A percentile compares a stretch with the other conserved stretches of the same genome.
These are phyloP conservation scores for Podarcis muralis DNA, from an alignment of 2,113 vertebrate species.

Conservation along the genomic window DNA sequence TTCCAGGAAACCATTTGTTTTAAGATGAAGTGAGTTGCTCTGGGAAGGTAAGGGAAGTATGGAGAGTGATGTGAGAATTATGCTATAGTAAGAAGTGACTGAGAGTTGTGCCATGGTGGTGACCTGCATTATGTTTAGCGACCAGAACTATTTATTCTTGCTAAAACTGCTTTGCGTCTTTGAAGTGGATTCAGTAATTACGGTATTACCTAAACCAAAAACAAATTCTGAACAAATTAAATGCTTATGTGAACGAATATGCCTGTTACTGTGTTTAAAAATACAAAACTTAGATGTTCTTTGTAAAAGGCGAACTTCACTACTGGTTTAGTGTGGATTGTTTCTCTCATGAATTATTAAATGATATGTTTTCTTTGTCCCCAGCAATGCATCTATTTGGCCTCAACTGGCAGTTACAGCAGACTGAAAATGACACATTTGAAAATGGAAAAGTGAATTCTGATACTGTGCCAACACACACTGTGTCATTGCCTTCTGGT, in stretches of 20 bases:
- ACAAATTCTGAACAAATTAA: constrained; percentile 22
- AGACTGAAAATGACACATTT: constrained; percentile 93
- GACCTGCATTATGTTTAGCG: background rate
- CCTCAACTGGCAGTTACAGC: constrained; percentile 97
- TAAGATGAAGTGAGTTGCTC: constrained; percentile 32
- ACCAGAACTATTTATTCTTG: constrained; percentile 52
- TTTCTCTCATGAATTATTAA: constrained; percentile 50
- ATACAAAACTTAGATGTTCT: constrained; percentile 7
- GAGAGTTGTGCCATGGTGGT: background rate
- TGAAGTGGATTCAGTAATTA: constrained; percentile 48
- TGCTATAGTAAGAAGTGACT: constrained; percentile 39
- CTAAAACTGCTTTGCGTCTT: constrained; percentile 10
- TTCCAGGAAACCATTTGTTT: constrained; percentile 18
- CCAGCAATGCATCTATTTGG: constrained; percentile 97
- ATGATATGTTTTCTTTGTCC: constrained; percentile 68
- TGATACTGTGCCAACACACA: constrained; percentile 85
- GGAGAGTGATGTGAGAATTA: constrained; percentile 25
- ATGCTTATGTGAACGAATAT: constrained; percentile 41
- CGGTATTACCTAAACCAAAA: background rate
- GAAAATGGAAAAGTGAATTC: constrained; percentile 93
- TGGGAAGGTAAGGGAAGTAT: constrained; percentile 30
- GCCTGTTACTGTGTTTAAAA: constrained; percentile 58
- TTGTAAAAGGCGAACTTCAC: background rate
- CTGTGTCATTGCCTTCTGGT: constrained; percentile 85
- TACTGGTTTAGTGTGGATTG: background rate